Percentiles rank a stretch among this genome's conserved stretches.
Conservation (phyloP, 2,113 vertebrate genomes). For the Oxyura jamaicensis region DNA sequence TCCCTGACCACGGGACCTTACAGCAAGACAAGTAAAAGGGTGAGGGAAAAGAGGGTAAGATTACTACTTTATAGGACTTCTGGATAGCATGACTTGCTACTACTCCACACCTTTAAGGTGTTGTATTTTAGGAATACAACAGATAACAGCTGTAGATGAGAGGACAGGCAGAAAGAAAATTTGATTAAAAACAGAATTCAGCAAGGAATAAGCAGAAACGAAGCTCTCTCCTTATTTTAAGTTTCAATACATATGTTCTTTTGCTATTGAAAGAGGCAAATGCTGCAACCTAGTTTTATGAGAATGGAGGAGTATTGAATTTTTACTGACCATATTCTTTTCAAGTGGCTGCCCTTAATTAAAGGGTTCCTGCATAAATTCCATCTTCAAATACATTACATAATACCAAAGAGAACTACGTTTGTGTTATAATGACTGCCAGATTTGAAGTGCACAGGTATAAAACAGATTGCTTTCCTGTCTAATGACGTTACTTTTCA, state of each 20-base stretch:
- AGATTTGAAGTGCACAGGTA: background rate
- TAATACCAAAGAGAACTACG: background rate
- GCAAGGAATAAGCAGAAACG: background rate
- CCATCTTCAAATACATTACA: background rate
- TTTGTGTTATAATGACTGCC: background rate
- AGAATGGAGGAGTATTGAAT: background rate
- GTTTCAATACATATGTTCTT: background rate
- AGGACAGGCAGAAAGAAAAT: background rate
- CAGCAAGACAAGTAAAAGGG: background rate
- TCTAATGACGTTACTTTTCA: background rate
- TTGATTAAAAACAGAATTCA: background rate
- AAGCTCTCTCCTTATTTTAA: background rate
- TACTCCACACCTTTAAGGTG: background rate
- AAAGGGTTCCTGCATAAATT: background rate
- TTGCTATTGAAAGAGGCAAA: background rate
- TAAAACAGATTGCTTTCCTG: background rate
- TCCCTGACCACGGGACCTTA: background rate
- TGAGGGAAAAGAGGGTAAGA: background rate
- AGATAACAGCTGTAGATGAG: background rate
- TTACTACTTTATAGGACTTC: background rate
- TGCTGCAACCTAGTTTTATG: background rate
- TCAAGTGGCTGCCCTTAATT: background rate
- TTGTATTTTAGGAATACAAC: background rate
- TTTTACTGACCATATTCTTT: background rate
- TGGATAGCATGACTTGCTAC: background rate